These are phyloP conservation scores for Benthosema pterotum DNA, from an alignment of 2,797 vertebrate species.

Conservation along the genomic window DNA sequence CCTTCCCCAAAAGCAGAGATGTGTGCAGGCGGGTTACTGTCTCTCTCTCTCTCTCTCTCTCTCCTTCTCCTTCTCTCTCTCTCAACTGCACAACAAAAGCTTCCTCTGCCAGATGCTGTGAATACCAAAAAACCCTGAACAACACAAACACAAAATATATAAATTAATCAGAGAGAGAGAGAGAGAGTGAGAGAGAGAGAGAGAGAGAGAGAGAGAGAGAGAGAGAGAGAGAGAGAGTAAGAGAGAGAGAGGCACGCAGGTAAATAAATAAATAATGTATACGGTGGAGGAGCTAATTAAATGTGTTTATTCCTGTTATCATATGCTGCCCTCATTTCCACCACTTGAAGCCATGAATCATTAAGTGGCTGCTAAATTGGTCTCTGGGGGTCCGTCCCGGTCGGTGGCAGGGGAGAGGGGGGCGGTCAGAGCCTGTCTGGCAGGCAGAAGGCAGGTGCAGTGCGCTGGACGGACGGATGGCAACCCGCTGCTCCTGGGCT, in stretches of 20 bases:
- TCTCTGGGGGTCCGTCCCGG: constrained; percentile 86
- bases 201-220: too few relatives aligned
- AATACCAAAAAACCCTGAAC: constrained; percentile 76
- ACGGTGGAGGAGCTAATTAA: constrained; percentile 93
- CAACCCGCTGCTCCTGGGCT: constrained; percentile 73
- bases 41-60: too few relatives aligned
- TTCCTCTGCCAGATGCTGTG: constrained; percentile 81
- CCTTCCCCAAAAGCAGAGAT: constrained; percentile 42
- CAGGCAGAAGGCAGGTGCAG: constrained; percentile 91
- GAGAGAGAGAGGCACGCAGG: too few relatives aligned
- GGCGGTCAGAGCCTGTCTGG: constrained; percentile 88
- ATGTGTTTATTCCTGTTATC: constrained; percentile 97
- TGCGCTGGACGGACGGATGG: constrained; percentile 80
- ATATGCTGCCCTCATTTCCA: constrained; percentile 91
- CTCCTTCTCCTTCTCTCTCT: too few relatives aligned
- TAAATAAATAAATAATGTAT: constrained; percentile 89
- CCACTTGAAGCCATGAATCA: constrained; percentile 95
- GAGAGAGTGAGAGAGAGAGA: too few relatives aligned
- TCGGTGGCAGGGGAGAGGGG: constrained; percentile 83
- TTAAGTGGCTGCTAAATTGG: constrained; percentile 97
- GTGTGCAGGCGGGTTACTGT: constrained; percentile 55
- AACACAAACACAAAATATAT: constrained; percentile 79
- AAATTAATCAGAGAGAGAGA: constrained; percentile 82
- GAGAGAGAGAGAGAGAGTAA: too few relatives aligned
- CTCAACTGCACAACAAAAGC: constrained; percentile 78